Percentiles rank a stretch among this genome's conserved stretches.
These are phyloP conservation scores for Cataglyphis albicans DNA, from an alignment of 2,888 invertebrate species.

Conservation along the genomic window DNA sequence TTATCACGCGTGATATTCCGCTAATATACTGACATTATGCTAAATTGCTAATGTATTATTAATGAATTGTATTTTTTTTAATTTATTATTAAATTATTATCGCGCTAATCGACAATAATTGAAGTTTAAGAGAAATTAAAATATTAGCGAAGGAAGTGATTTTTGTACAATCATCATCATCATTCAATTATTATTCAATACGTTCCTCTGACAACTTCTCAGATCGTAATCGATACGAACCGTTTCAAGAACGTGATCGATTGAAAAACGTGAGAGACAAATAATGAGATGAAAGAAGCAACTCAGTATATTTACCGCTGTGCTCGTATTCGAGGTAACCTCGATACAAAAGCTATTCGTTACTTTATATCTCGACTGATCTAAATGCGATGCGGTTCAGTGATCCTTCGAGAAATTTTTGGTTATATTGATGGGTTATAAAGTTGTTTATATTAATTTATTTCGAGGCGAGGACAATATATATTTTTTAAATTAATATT, in stretches of 20 bases:
- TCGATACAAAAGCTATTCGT: conserved; percentile 29
- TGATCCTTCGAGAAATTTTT: conserved; percentile 30
- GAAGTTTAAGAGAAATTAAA: not conserved
- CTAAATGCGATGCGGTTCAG: conserved; percentile 19
- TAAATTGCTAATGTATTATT: conserved; percentile 3
- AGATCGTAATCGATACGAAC: conserved; percentile 13
- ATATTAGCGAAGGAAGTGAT: not conserved
- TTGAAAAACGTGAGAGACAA: conserved; percentile 41
- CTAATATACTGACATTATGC: not conserved
- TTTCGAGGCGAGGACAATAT: not conserved
- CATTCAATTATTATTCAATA: conserved; percentile 29
- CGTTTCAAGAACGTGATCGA: conserved; percentile 8
- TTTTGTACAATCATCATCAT: conserved; percentile 5
- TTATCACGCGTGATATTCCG: not conserved
- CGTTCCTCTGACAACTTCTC: not conserved
- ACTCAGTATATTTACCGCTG: not conserved
- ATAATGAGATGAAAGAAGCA: conserved; percentile 33
- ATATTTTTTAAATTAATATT: not conserved
- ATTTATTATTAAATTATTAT: not conserved
- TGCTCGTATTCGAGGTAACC: conserved; percentile 31
- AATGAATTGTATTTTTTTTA: not conserved
- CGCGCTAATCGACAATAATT: not conserved
- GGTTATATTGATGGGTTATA: not conserved
- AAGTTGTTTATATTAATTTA: not conserved
- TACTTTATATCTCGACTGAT: conserved; percentile 22